A percentile compares a stretch with the other conserved stretches of the same genome.
phyloP scores from a whole-genome alignment of 2,888 invertebrate genomes.

The Gryllus longicercus region DNA sequence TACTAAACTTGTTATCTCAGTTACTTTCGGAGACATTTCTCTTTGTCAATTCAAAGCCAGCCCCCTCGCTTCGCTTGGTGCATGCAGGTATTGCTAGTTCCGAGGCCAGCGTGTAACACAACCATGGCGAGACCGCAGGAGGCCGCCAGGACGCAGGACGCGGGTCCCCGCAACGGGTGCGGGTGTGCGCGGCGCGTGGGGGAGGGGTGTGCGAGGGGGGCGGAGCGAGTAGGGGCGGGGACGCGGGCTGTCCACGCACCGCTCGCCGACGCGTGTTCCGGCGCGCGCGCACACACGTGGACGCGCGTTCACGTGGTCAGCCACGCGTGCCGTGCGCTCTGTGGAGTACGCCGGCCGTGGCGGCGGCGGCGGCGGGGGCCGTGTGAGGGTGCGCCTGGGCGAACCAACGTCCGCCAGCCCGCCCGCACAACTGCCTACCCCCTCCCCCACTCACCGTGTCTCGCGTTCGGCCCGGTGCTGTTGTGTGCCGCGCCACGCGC shows the following conservation, averaged over 20 bases:
- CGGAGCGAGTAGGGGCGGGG: too few species aligned
- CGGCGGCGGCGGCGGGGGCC: neutral
- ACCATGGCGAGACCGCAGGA: too few species aligned
- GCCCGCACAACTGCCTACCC: too few species aligned
- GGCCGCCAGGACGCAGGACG: neutral
- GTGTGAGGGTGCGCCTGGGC: neutral
- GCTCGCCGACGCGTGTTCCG: neutral
- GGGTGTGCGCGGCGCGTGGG: neutral
- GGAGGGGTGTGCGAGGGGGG: neutral
- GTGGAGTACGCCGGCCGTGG: neutral
- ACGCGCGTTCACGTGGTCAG: neutral
- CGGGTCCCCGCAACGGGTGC: neutral
- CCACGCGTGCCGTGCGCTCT: neutral
- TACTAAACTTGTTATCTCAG: too few species aligned
- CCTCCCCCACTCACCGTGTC: too few species aligned
- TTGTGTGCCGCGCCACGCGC: too few species aligned
- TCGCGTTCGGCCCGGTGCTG: too few species aligned
- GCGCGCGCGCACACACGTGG: constrained; percentile 17
- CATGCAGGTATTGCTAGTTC: too few species aligned
- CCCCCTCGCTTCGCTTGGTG: too few species aligned
- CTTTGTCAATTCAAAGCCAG: too few species aligned
- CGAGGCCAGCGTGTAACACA: too few species aligned
- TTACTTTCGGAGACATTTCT: too few species aligned
- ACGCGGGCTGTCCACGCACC: neutral
- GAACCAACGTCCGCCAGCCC: neutral